Percentiles rank a stretch among this genome's conserved stretches.
phyloP scores from a whole-genome alignment of 2,888 invertebrate species.

The Eilema caniola region DNA sequence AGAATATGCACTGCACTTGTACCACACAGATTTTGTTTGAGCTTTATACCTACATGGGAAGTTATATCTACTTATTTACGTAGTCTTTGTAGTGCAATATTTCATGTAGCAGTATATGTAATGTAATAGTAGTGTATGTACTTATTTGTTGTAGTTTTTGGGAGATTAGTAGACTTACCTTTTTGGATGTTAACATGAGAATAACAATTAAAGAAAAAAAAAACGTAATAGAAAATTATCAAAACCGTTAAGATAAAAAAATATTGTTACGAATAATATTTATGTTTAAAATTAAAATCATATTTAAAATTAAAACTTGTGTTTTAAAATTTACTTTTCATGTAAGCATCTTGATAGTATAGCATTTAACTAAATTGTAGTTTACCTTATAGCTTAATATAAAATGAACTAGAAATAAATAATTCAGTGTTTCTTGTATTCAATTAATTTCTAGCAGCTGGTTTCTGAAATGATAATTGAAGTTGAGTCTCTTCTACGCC shows the following conservation, averaged over 20 bases:
- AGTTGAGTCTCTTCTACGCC: neutral
- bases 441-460: neutral
- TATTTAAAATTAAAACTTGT: neutral
- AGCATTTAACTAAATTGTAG: neutral
- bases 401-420: neutral
- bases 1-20: conserved; percentile 57
- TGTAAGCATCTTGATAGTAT: neutral
- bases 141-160: conserved; percentile 13
- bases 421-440: neutral
- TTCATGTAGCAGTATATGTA: conserved; percentile 13
- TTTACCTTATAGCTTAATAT: neutral
- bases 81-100: conserved; percentile 28
- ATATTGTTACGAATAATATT: neutral
- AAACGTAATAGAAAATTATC: too few species aligned
- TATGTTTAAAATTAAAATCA: neutral
- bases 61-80: conserved; percentile 34
- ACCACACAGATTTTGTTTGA: conserved; percentile 38
- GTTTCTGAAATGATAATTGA: neutral
- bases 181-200: conserved; percentile 17
- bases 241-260: too few species aligned
- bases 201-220: neutral
- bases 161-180: neutral
- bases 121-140: conserved; percentile 13
- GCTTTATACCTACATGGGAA: conserved; percentile 36
- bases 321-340: neutral